Percentiles rank a stretch among this genome's conserved stretches.
Evolutionary conservation across 1,140 invertebrate genomes (phyloP).

Genomic region (Papilio polytes): DNA sequence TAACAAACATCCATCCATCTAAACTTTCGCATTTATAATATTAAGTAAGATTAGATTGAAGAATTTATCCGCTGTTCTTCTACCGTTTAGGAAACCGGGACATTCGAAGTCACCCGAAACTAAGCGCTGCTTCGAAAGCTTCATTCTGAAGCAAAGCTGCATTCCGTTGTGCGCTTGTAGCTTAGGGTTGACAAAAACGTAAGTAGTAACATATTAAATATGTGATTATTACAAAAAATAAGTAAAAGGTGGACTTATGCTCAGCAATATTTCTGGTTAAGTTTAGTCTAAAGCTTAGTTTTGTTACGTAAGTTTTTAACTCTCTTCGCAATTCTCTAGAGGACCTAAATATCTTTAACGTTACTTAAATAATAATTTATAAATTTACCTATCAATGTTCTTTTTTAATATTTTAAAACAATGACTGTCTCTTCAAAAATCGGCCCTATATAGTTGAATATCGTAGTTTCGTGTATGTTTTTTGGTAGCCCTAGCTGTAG

Average conservation of each 20-base stretch:
- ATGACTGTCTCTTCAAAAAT: too few species aligned
- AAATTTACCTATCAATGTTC: background rate
- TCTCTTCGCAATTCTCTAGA: background rate
- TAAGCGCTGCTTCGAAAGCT: slow-evolving; percentile 31
- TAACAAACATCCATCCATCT: too few species aligned
- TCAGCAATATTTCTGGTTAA: too few species aligned
- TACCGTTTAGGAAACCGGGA: slow-evolving; percentile 27
- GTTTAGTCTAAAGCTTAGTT: too few species aligned
- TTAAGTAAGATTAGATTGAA: background rate
- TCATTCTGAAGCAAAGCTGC: slow-evolving; percentile 37
- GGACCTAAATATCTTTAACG: background rate
- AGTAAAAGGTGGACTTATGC: too few species aligned
- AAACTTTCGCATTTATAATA: too few species aligned
- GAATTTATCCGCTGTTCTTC: slow-evolving; percentile 1
- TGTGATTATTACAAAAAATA: too few species aligned
- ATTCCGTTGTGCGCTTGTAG: slow-evolving; percentile 14
- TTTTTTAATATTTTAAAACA: too few species aligned
- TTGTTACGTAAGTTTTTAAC: background rate
- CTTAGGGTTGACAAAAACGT: slow-evolving; percentile 5
- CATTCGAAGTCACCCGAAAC: slow-evolving; percentile 39
- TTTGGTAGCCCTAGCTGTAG: slow-evolving; percentile 23
- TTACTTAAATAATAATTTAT: background rate
- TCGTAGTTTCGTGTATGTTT: background rate
- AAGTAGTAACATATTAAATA: background rate
- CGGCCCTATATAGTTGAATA: background rate